phyloP scores from a whole-genome alignment of 1,140 invertebrate species.

The Thereuonema tuberculata region DNA sequence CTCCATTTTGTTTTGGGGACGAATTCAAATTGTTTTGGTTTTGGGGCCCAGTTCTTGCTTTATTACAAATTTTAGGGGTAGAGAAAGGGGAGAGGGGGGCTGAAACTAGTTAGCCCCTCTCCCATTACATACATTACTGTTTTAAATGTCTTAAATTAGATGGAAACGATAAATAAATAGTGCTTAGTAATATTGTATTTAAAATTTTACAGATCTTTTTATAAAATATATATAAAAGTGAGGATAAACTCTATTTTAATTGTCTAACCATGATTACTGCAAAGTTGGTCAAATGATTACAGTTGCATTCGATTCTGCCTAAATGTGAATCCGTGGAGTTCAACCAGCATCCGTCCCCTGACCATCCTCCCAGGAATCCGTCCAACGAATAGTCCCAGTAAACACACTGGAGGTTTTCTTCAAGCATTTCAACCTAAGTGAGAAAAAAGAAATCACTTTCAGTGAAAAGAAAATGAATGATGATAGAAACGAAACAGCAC shows the following conservation, averaged over 20 bases:
- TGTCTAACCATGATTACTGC: conserved; percentile 20
- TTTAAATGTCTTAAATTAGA: background rate
- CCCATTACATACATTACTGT: background rate
- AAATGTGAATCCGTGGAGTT: background rate
- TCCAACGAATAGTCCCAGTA: background rate
- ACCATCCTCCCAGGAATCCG: background rate
- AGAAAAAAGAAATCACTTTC: background rate
- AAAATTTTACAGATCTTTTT: background rate
- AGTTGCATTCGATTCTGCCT: conserved; percentile 17
- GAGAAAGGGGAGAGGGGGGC: too few relatives aligned
- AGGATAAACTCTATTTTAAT: background rate
- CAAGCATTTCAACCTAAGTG: background rate
- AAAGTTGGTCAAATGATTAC: conserved; percentile 21
- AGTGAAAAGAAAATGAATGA: background rate
- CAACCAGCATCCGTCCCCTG: background rate
- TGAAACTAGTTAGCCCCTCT: too few relatives aligned
- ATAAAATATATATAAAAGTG: background rate
- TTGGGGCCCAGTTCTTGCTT: background rate
- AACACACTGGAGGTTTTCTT: background rate
- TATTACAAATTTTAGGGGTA: too few relatives aligned
- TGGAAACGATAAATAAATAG: background rate
- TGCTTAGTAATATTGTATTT: background rate
- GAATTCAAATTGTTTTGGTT: background rate
- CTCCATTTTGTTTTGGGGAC: background rate
- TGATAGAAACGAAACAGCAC: background rate